A percentile compares a stretch with the other conserved stretches of the same genome.
phyloP scores from a whole-genome alignment of 2,797 vertebrate genomes.

The Chromobotia macracanthus region DNA sequence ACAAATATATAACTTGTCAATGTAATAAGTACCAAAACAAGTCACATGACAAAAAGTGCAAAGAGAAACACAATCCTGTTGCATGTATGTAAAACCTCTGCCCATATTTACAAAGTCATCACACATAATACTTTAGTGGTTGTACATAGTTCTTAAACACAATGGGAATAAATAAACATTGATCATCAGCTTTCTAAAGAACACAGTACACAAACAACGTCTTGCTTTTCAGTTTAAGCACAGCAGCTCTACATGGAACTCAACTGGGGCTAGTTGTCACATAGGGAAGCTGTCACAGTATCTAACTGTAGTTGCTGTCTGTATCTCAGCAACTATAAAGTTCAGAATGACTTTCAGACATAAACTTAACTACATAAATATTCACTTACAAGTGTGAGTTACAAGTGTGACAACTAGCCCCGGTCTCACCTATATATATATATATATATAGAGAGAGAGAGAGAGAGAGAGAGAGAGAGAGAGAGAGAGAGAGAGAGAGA shows the following conservation, averaged over 20 bases:
- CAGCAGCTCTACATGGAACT: neutral
- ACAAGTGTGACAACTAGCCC: neutral
- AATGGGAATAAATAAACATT: neutral
- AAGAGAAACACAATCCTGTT: neutral
- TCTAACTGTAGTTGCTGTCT: too few relatives aligned
- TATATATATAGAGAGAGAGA: too few relatives aligned
- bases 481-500: too few relatives aligned
- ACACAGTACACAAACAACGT: neutral
- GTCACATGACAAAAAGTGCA: slow-evolving; percentile 1
- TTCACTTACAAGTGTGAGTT: neutral
- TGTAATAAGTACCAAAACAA: neutral
- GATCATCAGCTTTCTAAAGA: neutral
- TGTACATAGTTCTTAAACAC: neutral
- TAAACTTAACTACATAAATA: neutral
- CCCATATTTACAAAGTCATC: neutral
- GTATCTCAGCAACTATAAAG: neutral
- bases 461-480: too few relatives aligned
- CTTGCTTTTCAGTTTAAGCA: too few relatives aligned
- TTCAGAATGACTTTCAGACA: neutral
- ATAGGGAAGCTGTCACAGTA: neutral
- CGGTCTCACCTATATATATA: neutral
- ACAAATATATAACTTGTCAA: neutral
- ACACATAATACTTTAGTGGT: neutral
- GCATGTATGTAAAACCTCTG: neutral
- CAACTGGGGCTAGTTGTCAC: neutral